phyloP scores from a whole-genome alignment of 2,888 invertebrate species.

The Acrobeloides nanus region DNA sequence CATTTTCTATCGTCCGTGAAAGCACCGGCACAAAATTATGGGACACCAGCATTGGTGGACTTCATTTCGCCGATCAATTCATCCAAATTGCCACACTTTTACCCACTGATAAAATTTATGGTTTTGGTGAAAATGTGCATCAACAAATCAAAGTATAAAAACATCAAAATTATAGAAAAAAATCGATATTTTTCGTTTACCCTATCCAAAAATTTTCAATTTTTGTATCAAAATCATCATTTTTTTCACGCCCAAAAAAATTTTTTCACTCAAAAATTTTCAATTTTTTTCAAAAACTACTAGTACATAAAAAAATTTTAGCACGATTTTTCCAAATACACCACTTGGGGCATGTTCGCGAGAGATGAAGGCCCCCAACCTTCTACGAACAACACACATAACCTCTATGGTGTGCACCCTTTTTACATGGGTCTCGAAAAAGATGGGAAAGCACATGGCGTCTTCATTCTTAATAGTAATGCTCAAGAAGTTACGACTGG shows the following conservation, averaged over 20 bases:
- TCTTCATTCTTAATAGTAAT: conserved; percentile 42
- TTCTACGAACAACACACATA: conserved; percentile 24
- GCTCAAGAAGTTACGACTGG: conserved; percentile 46
- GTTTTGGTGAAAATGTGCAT: conserved; percentile 25
- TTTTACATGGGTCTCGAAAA: conserved; percentile 45
- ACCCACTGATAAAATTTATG: conserved; percentile 22
- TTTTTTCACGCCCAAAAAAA: too few species aligned
- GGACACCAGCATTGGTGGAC: conserved; percentile 40
- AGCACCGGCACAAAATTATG: conserved; percentile 31
- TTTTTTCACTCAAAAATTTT: too few species aligned
- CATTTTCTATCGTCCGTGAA: conserved; percentile 30
- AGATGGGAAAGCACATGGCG: conserved; percentile 45
- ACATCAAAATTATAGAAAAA: too few species aligned
- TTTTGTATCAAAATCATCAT: neutral
- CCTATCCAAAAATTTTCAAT: too few species aligned
- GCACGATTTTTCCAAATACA: conserved; percentile 39
- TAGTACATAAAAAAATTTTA: too few species aligned
- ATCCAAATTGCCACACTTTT: conserved; percentile 24
- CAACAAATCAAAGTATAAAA: too few species aligned
- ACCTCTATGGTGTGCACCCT: conserved; percentile 46
- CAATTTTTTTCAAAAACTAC: too few species aligned
- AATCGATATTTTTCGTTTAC: too few species aligned
- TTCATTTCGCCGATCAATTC: conserved; percentile 22
- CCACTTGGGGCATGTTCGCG: conserved; percentile 41
- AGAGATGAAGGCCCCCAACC: conserved; percentile 39